These are phyloP conservation scores for Palaemon carinicauda DNA, from an alignment of 1,140 invertebrate genomes.

Conservation along the genomic window DNA sequence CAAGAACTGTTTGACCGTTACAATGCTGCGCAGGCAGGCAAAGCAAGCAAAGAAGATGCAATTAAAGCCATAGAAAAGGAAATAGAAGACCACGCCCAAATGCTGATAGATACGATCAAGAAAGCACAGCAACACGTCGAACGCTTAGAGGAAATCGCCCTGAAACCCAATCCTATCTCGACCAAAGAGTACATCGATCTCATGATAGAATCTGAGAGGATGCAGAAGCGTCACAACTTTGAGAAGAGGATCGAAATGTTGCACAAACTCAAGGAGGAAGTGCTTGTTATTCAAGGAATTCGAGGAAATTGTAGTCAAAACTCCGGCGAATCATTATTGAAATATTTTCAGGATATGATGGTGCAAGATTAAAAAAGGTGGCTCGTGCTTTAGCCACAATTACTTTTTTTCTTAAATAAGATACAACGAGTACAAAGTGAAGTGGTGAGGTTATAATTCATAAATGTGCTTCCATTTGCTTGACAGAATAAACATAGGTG, in stretches of 20 bases:
- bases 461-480: too few relatives aligned
- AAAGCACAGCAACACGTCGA: constrained; percentile 17
- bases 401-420: too few relatives aligned
- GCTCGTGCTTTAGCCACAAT: too few relatives aligned
- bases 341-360: constrained; percentile 1
- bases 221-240: constrained; percentile 19
- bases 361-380: too few relatives aligned
- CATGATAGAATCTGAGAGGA: constrained; percentile 34
- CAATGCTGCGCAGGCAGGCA: neutral
- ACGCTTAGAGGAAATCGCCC: constrained; percentile 19
- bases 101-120: neutral
- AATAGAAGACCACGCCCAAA: constrained; percentile 11
- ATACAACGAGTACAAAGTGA: too few relatives aligned
- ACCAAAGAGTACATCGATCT: constrained; percentile 35
- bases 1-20: constrained; percentile 20
- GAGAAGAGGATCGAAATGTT: constrained; percentile 11
- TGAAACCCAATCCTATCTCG: constrained; percentile 33
- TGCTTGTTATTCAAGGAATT: constrained; percentile 19
- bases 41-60: constrained; percentile 17
- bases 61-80: constrained; percentile 12
- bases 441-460: too few relatives aligned
- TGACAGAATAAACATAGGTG: too few relatives aligned
- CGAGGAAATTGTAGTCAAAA: neutral
- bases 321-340: constrained; percentile 10
- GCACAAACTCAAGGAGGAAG: neutral